These are phyloP conservation scores for Eupristina koningsbergeri DNA, from an alignment of 1,140 invertebrate species.

Conservation along the genomic window DNA sequence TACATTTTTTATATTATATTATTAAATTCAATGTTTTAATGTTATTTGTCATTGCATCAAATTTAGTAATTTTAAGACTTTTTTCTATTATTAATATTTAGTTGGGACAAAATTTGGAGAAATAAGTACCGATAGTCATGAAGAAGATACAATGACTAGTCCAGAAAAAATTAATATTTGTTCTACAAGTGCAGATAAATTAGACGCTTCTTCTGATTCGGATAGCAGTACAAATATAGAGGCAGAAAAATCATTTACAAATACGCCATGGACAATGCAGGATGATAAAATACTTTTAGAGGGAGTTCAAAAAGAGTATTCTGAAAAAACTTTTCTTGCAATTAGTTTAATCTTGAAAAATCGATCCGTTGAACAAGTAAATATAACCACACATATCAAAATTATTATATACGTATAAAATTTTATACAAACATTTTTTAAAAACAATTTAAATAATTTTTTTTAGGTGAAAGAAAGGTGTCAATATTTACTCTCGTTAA, in stretches of 20 bases:
- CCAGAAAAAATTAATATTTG: conserved; percentile 33
- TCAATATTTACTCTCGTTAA: conserved; percentile 62
- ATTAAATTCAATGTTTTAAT: background rate
- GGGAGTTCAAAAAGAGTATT: conserved; percentile 69
- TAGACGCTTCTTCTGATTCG: conserved; percentile 54
- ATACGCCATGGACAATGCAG: conserved; percentile 67
- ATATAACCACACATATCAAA: background rate
- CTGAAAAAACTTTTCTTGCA: conserved; percentile 60
- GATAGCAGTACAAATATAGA: conserved; percentile 52
- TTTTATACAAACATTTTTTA: conserved; percentile 30
- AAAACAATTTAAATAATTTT: conserved; percentile 31
- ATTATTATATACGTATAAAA: too few species aligned
- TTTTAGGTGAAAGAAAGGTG: conserved; percentile 65
- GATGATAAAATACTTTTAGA: conserved; percentile 69
- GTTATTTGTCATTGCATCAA: background rate
- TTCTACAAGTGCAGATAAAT: conserved; percentile 53
- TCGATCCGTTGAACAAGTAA: conserved; percentile 65
- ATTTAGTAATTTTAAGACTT: background rate
- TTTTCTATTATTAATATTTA: background rate
- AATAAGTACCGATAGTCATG: conserved; percentile 42
- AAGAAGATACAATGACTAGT: conserved; percentile 38
- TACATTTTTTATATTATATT: background rate
- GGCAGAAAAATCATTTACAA: conserved; percentile 43
- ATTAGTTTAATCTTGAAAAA: conserved; percentile 64
- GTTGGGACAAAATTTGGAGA: conserved; percentile 43